These are phyloP conservation scores for Puffinus mauretanicus DNA, from an alignment of 2,113 vertebrate species.

Conservation along the genomic window DNA sequence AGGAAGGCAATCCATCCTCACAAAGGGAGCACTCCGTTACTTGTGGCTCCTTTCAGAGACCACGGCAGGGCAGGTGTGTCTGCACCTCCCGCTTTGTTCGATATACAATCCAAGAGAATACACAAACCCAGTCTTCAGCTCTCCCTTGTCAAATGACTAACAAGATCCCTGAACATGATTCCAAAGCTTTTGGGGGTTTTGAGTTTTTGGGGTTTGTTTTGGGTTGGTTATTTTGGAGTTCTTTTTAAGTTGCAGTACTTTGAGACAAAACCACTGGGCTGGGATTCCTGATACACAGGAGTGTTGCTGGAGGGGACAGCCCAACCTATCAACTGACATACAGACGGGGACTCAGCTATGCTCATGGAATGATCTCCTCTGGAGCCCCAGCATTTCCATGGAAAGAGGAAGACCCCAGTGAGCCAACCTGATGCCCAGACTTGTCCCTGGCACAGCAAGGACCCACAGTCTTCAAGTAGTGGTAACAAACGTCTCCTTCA, in stretches of 20 bases:
- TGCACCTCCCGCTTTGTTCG: background rate
- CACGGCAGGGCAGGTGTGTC: background rate
- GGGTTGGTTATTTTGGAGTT: background rate
- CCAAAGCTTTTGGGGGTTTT: background rate
- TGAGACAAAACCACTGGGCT: background rate
- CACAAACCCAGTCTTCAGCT: background rate
- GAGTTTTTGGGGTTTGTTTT: background rate
- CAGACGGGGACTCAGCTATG: background rate
- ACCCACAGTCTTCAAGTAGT: background rate
- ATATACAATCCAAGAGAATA: background rate
- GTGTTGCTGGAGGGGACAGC: background rate
- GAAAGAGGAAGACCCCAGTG: background rate
- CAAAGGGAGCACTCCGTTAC: background rate
- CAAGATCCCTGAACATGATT: background rate
- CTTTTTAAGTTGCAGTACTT: background rate
- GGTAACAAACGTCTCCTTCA: background rate
- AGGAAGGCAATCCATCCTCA: background rate
- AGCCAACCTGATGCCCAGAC: background rate
- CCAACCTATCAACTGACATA: background rate
- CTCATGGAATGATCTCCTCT: background rate
- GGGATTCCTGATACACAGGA: background rate
- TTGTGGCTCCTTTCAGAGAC: background rate
- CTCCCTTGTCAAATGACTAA: background rate
- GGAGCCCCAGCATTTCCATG: background rate
- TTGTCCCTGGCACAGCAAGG: background rate